Conservation (phyloP, 92 coral and sea anemone species). For the Porites evermanni region DNA sequence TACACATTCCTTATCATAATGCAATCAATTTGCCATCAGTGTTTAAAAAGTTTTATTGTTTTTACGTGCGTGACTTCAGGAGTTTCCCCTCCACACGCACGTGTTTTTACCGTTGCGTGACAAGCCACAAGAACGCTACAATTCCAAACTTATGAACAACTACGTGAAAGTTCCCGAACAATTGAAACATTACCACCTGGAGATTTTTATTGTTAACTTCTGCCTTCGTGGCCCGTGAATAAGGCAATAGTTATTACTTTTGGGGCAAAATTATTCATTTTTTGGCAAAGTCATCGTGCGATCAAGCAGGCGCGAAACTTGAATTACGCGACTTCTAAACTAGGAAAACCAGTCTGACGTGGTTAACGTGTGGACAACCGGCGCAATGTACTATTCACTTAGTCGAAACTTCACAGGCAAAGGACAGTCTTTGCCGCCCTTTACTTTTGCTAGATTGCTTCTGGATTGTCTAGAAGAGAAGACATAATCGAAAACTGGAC, state of each 20-base stretch:
- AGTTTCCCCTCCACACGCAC: background rate
- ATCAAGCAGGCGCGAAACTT: conserved; percentile 48
- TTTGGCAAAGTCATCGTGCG: background rate
- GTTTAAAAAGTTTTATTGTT: background rate
- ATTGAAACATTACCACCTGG: background rate
- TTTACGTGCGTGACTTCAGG: background rate
- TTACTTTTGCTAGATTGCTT: background rate
- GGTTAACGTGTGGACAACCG: conserved; percentile 29
- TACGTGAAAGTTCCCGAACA: background rate
- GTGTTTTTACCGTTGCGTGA: background rate
- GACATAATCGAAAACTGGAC: background rate
- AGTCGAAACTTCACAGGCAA: background rate
- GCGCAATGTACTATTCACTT: conserved; percentile 5
- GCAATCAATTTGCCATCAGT: background rate
- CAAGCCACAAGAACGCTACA: background rate
- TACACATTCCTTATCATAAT: background rate
- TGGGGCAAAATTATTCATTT: background rate
- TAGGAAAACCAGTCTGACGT: conserved; percentile 57
- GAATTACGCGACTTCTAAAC: conserved; percentile 18
- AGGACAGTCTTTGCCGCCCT: background rate
- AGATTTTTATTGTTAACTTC: background rate
- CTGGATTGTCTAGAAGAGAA: background rate
- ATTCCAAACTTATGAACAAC: too few species aligned
- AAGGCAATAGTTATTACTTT: background rate
- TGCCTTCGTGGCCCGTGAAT: background rate